Percentiles rank a stretch among this genome's conserved stretches.
These are phyloP conservation scores for Sphenopsis melanotis DNA, from an alignment of 2,797 vertebrate genomes.

Conservation along the genomic window DNA sequence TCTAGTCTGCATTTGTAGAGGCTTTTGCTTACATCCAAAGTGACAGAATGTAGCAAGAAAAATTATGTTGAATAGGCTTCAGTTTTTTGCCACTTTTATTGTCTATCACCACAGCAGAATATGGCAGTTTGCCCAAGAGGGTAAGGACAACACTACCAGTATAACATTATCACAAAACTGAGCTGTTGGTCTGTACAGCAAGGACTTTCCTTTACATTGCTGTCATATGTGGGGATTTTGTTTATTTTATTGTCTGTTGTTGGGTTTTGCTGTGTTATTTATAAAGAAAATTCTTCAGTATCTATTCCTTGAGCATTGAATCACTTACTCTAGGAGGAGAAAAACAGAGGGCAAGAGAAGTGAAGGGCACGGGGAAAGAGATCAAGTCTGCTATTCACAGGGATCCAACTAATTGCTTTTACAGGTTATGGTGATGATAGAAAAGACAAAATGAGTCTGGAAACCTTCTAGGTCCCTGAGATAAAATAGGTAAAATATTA, in stretches of 20 bases:
- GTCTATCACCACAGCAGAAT: background rate
- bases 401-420: background rate
- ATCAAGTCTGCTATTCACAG: background rate
- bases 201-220: background rate
- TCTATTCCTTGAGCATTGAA: background rate
- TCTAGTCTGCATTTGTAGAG: background rate
- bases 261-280: background rate
- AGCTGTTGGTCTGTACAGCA: background rate
- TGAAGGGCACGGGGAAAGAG: accelerated
- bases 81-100: background rate
- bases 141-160: background rate
- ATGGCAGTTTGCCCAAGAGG: background rate
- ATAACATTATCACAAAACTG: background rate
- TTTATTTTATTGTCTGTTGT: background rate
- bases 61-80: background rate
- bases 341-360: background rate
- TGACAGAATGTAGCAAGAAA: background rate
- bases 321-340: background rate
- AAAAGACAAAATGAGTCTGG: background rate
- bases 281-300: background rate
- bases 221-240: background rate
- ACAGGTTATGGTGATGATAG: background rate
- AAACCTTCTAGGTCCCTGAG: background rate
- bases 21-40: background rate
- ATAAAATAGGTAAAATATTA: background rate